phyloP scores from a whole-genome alignment of 2,113 vertebrate species.

The Phainopepla nitens region DNA sequence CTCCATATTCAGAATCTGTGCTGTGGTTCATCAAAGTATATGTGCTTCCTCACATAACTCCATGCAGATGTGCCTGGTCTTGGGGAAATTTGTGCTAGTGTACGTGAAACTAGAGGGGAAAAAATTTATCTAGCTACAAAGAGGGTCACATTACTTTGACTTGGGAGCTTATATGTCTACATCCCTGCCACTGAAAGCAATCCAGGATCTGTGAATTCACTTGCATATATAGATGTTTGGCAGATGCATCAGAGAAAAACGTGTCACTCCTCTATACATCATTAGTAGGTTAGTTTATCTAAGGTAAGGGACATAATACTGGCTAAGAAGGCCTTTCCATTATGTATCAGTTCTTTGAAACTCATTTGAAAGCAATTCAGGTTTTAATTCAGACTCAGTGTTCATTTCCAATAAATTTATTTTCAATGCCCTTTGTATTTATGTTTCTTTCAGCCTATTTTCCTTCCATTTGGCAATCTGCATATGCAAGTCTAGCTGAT shows the following conservation, averaged over 20 bases:
- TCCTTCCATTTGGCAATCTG: conserved; percentile 35
- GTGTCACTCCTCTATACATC: not conserved
- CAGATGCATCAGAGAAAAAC: not conserved
- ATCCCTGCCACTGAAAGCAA: not conserved
- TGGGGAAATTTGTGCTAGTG: not conserved
- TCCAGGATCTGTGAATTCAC: not conserved
- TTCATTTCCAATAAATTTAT: conserved; percentile 33
- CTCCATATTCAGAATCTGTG: not conserved
- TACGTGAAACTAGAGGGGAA: not conserved
- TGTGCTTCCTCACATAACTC: not conserved
- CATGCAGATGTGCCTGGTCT: not conserved
- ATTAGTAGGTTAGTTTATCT: not conserved
- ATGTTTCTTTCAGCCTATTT: conserved; percentile 5
- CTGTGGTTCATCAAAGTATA: not conserved
- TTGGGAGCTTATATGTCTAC: not conserved
- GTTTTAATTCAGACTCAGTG: not conserved
- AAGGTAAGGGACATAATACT: conserved; percentile 15
- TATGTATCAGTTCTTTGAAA: conserved; percentile 16
- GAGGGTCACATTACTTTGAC: not conserved
- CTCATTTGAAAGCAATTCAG: not conserved
- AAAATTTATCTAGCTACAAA: not conserved
- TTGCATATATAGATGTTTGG: not conserved
- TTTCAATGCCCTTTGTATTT: not conserved
- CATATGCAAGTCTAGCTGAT: not conserved
- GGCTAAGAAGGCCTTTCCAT: not conserved